Evolutionary conservation across 2,888 invertebrate genomes (phyloP).

Genomic region (Strigamia transsilvanica): DNA sequence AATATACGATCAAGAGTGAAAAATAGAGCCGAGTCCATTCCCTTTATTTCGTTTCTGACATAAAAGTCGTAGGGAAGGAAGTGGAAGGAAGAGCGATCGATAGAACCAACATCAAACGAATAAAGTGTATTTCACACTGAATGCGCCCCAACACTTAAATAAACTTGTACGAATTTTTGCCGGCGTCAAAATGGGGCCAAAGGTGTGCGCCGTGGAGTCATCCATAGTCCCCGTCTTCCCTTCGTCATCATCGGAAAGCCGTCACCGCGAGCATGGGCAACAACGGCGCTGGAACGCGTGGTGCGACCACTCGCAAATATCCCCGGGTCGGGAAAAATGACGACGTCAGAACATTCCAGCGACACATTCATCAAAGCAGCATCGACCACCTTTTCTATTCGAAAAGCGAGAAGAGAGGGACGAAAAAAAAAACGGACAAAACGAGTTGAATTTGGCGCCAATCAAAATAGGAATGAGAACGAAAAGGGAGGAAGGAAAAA

Average conservation of each 20-base stretch:
- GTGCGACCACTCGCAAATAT: slow-evolving; percentile 43
- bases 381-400: slow-evolving; percentile 31
- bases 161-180: slow-evolving; percentile 49
- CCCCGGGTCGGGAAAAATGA: slow-evolving; percentile 33
- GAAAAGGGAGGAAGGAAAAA: background rate
- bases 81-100: slow-evolving; percentile 49
- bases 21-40: slow-evolving; percentile 43
- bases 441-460: slow-evolving; percentile 49
- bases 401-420: background rate
- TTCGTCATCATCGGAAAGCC: slow-evolving; percentile 12
- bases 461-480: background rate
- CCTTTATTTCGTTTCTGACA: slow-evolving; percentile 49
- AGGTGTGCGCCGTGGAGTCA: slow-evolving; percentile 41
- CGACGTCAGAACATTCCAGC: slow-evolving; percentile 47
- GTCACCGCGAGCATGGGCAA: slow-evolving; percentile 10
- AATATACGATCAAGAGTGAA: background rate
- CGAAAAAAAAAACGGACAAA: background rate
- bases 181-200: slow-evolving; percentile 46
- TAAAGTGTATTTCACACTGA: slow-evolving; percentile 49
- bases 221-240: slow-evolving; percentile 19
- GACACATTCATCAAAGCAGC: slow-evolving; percentile 47
- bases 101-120: slow-evolving; percentile 47
- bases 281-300: background rate
- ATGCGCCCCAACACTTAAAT: slow-evolving; percentile 49
- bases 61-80: slow-evolving; percentile 44